phyloP scores from a whole-genome alignment of 1,140 invertebrate species.

The Mylabris phalerata region DNA sequence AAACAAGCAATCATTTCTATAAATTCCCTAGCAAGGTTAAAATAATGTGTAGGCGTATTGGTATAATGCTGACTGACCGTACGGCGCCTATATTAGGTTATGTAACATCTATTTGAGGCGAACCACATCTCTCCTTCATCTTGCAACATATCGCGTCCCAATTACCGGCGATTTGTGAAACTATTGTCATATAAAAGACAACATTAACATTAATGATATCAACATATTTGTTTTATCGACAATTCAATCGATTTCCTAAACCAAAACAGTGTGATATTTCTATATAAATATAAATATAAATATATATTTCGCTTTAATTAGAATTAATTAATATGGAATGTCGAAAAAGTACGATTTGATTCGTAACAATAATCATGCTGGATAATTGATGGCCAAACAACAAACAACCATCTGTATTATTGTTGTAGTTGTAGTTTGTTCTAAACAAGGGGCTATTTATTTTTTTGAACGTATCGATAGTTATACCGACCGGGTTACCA shows the following conservation, averaged over 20 bases:
- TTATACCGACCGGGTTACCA: conserved; percentile 4
- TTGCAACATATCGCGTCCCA: too few species aligned
- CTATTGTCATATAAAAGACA: neutral
- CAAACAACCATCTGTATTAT: too few species aligned
- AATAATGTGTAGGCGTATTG: neutral
- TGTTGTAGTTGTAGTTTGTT: neutral
- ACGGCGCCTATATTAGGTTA: conserved; percentile 20
- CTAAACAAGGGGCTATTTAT: conserved; percentile 19
- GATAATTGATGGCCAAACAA: too few species aligned
- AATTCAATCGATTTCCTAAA: neutral
- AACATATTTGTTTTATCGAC: neutral
- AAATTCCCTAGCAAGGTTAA: conserved; percentile 11
- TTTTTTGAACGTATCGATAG: conserved; percentile 18
- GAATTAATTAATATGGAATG: too few species aligned
- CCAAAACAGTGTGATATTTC: too few species aligned
- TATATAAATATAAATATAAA: too few species aligned
- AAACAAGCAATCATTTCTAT: conserved; percentile 5
- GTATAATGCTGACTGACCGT: neutral
- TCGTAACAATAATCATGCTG: too few species aligned
- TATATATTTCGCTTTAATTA: too few species aligned
- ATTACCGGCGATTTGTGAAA: too few species aligned
- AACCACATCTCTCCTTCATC: neutral
- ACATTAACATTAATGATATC: neutral
- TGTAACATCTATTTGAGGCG: conserved; percentile 6
- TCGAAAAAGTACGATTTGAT: too few species aligned